phyloP scores from a whole-genome alignment of 1,140 invertebrate genomes.

The Calycopis cecrops region DNA sequence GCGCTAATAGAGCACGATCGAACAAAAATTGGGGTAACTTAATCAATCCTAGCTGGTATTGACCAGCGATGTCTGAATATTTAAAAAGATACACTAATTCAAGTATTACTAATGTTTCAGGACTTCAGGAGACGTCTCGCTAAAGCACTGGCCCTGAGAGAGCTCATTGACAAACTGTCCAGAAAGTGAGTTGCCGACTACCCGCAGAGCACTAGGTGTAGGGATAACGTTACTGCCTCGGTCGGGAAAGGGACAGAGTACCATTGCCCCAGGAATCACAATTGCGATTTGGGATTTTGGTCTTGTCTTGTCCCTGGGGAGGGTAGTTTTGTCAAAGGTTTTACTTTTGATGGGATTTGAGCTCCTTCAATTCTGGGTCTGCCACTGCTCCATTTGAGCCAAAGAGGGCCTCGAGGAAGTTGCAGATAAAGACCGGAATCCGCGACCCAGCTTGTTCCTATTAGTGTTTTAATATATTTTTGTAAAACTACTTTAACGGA shows the following conservation, averaged over 20 bases:
- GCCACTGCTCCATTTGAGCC: too few species aligned
- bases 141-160: slow-evolving; percentile 54
- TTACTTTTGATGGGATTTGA: neutral
- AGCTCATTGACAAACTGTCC: slow-evolving; percentile 52
- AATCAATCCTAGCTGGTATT: too few species aligned
- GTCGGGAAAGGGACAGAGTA: neutral
- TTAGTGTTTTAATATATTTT: too few species aligned
- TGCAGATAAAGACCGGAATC: too few species aligned
- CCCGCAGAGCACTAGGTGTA: neutral
- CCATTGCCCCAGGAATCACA: neutral
- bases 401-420: too few species aligned
- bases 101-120: slow-evolving; percentile 36
- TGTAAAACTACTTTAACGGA: too few species aligned
- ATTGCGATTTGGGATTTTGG: neutral
- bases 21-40: too few species aligned
- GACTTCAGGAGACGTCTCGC: slow-evolving; percentile 57
- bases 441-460: too few species aligned
- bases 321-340: too few species aligned
- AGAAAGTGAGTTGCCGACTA: slow-evolving; percentile 22
- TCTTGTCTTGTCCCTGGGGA: neutral
- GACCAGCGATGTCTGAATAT: too few species aligned
- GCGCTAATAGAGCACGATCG: too few species aligned
- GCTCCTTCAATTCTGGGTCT: neutral
- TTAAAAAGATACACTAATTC: too few species aligned
- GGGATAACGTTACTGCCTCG: neutral